Percentiles rank a stretch among this genome's conserved stretches.
Evolutionary conservation across 2,888 invertebrate genomes (phyloP).

Genomic region (Cephus pulcher): DNA sequence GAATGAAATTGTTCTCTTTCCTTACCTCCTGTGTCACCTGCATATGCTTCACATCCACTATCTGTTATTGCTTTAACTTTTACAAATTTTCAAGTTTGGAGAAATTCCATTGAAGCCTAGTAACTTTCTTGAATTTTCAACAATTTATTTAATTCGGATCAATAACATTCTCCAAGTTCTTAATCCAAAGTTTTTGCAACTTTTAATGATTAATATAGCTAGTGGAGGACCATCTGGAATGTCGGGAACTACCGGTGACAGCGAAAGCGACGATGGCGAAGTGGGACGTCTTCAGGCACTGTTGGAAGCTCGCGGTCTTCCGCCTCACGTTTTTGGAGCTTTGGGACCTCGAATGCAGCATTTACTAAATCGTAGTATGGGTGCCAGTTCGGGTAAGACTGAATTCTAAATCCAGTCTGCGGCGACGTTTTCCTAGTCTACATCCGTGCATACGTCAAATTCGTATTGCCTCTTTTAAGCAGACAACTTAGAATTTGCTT

Average conservation of each 20-base stretch:
- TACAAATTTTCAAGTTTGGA: not conserved
- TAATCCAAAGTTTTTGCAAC: not conserved
- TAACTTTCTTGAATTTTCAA: not conserved
- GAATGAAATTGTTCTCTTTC: not conserved
- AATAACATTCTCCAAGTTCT: not conserved
- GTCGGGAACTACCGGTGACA: conserved; percentile 70
- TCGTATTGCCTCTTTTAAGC: not conserved
- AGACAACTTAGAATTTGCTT: not conserved
- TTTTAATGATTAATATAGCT: conserved; percentile 32
- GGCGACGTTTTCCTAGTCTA: not conserved
- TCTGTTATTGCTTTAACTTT: not conserved
- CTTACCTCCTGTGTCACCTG: not conserved
- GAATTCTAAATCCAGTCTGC: not conserved
- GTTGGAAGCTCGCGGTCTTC: conserved; percentile 92
- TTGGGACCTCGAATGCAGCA: conserved; percentile 97
- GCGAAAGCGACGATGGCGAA: conserved; percentile 92
- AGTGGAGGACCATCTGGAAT: conserved; percentile 65
- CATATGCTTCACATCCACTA: not conserved
- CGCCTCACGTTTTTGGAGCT: conserved; percentile 96
- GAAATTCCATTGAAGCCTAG: not conserved
- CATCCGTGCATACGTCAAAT: not conserved
- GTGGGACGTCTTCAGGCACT: conserved; percentile 95
- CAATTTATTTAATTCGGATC: not conserved
- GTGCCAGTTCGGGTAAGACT: conserved; percentile 79
- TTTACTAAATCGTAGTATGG: conserved; percentile 92